Base-by-base conservation (phyloP, 1,140 invertebrate species). In the Trichonephila inaurata region DNA sequence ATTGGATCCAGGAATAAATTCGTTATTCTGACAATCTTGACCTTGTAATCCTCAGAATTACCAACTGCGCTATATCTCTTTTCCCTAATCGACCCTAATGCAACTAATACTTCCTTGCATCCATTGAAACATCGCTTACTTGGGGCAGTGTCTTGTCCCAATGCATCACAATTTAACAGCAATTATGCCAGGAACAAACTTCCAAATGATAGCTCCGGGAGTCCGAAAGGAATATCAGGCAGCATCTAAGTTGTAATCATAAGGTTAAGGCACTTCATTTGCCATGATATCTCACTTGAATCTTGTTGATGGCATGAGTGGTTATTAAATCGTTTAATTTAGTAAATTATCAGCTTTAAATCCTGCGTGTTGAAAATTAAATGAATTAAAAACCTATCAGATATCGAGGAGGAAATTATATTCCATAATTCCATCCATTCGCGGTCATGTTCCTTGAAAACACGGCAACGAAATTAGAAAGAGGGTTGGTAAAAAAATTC, bases 141-240 rank as follows among this genome's bases (percentile, higher is more conserved):
- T 58, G 58, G 16, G 82, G 58, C 24, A 2, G 19, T 24, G 58
- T 85, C 28, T 33, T 85, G 21, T n/a, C 21, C 82, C n/a, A 85
- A 85, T 85, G 58, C 82, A 85, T 85, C 82, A 85, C 82, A 85
- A 85, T 85, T 85, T 85, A 85, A 58, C 19, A 24, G 44, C 82
- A 28, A 85, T 85, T 24, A 58, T 60, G 44, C 44, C 44, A 60
- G 51, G 82, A 85, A 85, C 44, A 58, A 85, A 60, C 82, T 60
- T 77, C 72, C 2, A 77, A 77, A 77, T 77, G 72, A 77, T 77
- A 77, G 72, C 33, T 77, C 16, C 14, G 33, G 28, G 72, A 77
- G 33, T 40, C 33, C 5, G 62, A 21, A 16, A 18, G 18, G 62
- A 64, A 21, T 6, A 19, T 14, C 24, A 40, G 18, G 28, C 8